These are phyloP conservation scores for Jordanella pulchra DNA, from an alignment of 2,797 vertebrate genomes.

Conservation along the genomic window DNA sequence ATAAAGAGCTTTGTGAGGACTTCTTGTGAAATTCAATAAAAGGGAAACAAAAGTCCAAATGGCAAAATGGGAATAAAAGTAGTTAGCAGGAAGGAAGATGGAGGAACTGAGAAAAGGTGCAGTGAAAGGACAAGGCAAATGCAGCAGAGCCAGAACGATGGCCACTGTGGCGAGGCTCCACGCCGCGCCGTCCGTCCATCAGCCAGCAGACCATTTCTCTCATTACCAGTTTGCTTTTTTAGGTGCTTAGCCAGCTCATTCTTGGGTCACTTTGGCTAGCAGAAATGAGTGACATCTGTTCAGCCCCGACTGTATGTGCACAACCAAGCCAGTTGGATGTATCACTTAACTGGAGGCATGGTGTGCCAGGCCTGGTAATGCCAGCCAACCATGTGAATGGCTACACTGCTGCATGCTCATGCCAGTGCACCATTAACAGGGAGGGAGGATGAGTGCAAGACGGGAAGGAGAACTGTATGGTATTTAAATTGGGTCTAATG, in stretches of 20 bases:
- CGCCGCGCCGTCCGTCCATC: constrained; percentile 19
- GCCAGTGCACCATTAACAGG: constrained; percentile 63
- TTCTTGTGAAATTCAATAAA: constrained; percentile 5
- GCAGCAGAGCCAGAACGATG: constrained; percentile 19
- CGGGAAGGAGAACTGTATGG: not conserved
- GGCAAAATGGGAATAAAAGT: constrained; percentile 1
- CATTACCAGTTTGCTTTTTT: constrained; percentile 51
- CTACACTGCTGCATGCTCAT: constrained; percentile 20
- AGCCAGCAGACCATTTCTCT: constrained; percentile 48
- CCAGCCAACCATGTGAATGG: constrained; percentile 58
- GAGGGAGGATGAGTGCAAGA: constrained; percentile 34
- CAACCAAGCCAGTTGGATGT: constrained; percentile 67
- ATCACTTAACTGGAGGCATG: constrained; percentile 46
- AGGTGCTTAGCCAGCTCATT: constrained; percentile 66
- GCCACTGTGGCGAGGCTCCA: constrained; percentile 34
- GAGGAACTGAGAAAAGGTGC: constrained; percentile 31
- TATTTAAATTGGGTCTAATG: constrained; percentile 22
- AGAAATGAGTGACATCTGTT: constrained; percentile 70
- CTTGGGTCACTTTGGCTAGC: constrained; percentile 64
- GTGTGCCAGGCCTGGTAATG: constrained; percentile 62
- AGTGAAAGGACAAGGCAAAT: constrained; percentile 45
- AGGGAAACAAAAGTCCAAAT: constrained; percentile 16
- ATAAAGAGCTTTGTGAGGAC: not conserved
- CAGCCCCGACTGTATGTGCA: constrained; percentile 37
- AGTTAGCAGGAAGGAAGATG: constrained; percentile 3